phyloP scores from a whole-genome alignment of 2,113 vertebrate species.

The Grantiella picta region DNA sequence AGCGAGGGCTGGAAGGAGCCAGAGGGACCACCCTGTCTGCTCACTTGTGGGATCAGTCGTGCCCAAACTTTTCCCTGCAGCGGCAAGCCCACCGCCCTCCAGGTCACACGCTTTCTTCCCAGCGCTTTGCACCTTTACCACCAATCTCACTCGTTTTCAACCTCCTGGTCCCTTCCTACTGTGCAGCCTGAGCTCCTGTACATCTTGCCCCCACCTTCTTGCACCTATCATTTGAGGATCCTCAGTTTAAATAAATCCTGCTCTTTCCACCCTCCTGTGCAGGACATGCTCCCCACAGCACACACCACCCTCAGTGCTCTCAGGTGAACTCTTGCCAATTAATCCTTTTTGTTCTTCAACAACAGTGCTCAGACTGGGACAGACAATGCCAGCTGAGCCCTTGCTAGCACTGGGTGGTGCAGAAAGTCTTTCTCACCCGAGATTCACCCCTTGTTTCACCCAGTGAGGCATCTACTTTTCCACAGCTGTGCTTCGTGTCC shows the following conservation, averaged over 20 bases:
- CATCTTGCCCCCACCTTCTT: fast-evolving
- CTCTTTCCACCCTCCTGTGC: neutral
- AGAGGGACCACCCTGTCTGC: neutral
- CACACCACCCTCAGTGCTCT: neutral
- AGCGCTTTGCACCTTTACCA: fast-evolving
- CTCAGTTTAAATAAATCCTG: neutral
- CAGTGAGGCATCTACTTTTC: neutral
- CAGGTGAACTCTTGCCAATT: neutral
- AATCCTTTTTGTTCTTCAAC: neutral
- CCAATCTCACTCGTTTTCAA: neutral
- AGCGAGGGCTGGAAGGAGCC: neutral
- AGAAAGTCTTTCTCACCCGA: neutral
- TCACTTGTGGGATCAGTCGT: neutral
- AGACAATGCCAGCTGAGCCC: neutral
- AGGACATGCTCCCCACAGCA: fast-evolving
- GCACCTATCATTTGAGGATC: neutral
- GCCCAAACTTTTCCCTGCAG: neutral
- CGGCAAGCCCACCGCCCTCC: fast-evolving
- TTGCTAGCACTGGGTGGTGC: neutral
- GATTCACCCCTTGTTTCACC: neutral
- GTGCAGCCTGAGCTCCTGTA: neutral
- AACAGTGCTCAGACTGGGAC: neutral
- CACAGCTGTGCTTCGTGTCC: fast-evolving
- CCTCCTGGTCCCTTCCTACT: neutral
- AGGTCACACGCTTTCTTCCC: neutral